Evolutionary conservation across 1,140 invertebrate genomes (phyloP).

Genomic region (Telenomus remus): DNA sequence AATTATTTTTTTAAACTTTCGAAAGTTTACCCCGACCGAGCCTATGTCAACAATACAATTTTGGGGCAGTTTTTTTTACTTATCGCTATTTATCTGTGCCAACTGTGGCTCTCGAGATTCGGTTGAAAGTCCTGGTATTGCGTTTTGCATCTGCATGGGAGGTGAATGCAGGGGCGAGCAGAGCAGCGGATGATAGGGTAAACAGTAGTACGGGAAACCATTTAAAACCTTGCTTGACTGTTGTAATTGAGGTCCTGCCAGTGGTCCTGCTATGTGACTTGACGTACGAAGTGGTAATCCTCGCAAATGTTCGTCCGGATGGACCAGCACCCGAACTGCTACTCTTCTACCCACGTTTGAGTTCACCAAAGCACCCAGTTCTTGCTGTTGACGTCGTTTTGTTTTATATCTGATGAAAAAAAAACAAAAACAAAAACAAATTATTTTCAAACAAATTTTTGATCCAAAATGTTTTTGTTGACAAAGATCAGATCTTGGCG

Average conservation of each 20-base stretch:
- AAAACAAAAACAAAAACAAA: conserved; percentile 4
- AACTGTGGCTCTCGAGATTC: conserved; percentile 62
- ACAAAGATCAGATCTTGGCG: too few species aligned
- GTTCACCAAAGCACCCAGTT: conserved; percentile 72
- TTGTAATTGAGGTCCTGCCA: conserved; percentile 67
- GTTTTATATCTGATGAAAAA: conserved; percentile 69
- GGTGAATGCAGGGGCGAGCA: conserved; percentile 69
- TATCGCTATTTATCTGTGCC: conserved; percentile 64
- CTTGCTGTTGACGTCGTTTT: conserved; percentile 72
- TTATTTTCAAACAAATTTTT: not conserved
- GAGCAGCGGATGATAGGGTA: conserved; percentile 73
- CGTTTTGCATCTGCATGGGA: conserved; percentile 69
- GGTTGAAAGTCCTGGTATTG: conserved; percentile 63
- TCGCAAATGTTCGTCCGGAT: conserved; percentile 72
- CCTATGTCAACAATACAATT: not conserved
- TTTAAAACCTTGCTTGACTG: conserved; percentile 68
- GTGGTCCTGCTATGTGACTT: conserved; percentile 68
- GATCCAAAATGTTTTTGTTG: too few species aligned
- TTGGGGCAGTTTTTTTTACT: conserved; percentile 42
- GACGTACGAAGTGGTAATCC: conserved; percentile 66
- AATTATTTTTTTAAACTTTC: too few species aligned
- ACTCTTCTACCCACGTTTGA: conserved; percentile 70
- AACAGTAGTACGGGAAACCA: conserved; percentile 73
- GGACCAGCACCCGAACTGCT: conserved; percentile 71
- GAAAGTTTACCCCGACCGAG: too few species aligned